Percentiles rank a stretch among this genome's conserved stretches.
phyloP scores from a whole-genome alignment of 2,113 vertebrate genomes.

The Corythornis cristatus region DNA sequence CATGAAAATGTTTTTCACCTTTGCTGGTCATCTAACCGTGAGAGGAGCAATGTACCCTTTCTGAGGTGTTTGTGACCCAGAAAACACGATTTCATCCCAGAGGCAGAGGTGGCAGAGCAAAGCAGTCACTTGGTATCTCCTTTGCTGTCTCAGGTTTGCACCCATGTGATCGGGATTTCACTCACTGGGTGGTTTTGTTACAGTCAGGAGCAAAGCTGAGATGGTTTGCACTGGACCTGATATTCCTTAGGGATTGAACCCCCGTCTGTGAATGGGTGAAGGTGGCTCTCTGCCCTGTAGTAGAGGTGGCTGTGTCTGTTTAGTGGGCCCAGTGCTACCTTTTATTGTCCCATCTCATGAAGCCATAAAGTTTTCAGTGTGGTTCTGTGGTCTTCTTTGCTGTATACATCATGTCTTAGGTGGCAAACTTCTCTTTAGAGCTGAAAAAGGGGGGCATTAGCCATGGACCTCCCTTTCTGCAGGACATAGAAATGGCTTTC shows the following conservation, averaged over 20 bases:
- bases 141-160: neutral
- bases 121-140: neutral
- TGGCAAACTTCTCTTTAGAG: neutral
- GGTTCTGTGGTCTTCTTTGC: neutral
- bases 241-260: neutral
- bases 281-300: neutral
- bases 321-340: neutral
- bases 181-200: neutral
- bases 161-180: neutral
- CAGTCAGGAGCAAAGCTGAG: neutral
- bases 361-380: neutral
- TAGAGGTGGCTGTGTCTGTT: neutral
- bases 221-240: neutral
- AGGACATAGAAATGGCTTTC: neutral
- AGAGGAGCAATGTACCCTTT: neutral
- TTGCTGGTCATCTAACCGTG: neutral
- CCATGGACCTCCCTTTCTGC: neutral
- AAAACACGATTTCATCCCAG: neutral
- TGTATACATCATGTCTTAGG: fast-evolving
- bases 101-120: neutral
- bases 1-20: neutral
- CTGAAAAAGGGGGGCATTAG: neutral
- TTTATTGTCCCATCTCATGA: neutral
- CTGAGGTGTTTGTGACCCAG: neutral
- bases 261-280: fast-evolving